phyloP scores from a whole-genome alignment of 2,113 vertebrate species.

The Saiga tatarica region DNA sequence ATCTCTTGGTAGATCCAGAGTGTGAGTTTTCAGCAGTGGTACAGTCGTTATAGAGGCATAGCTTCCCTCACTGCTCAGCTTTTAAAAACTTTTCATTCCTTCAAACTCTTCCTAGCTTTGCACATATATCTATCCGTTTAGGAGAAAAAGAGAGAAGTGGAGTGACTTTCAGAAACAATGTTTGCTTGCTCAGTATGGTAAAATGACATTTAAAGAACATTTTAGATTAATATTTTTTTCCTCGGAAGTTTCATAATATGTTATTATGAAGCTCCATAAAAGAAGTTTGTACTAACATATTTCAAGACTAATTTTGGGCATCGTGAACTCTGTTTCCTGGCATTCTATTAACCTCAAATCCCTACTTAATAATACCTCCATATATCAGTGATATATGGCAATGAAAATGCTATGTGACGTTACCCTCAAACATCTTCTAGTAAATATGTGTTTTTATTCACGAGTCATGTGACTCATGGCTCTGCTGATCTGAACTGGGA shows the following conservation, averaged over 20 bases:
- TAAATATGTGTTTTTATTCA: conserved; percentile 27
- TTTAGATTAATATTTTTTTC: conserved; percentile 61
- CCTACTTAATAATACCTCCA: not conserved
- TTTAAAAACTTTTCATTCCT: not conserved
- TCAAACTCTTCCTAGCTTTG: conserved; percentile 7
- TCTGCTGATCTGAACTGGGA: not conserved
- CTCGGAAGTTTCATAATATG: conserved; percentile 49
- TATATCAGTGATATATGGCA: not conserved
- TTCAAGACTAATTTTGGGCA: conserved; percentile 52
- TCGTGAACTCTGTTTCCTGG: conserved; percentile 24
- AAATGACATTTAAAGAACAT: conserved; percentile 62
- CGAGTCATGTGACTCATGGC: not conserved
- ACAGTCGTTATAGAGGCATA: not conserved
- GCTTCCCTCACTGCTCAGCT: not conserved
- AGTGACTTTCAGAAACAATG: conserved; percentile 43
- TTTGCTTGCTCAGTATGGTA: conserved; percentile 46
- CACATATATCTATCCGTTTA: not conserved
- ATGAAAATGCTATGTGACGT: not conserved
- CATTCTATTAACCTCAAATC: conserved; percentile 32
- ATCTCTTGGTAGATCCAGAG: not conserved
- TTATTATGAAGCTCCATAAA: not conserved
- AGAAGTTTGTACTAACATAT: conserved; percentile 58
- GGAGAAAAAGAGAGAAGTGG: not conserved
- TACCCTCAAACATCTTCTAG: not conserved
- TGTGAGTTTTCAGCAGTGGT: not conserved